A percentile compares a stretch with the other conserved stretches of the same genome.
phyloP scores from a whole-genome alignment of 2,888 invertebrate species.

The Acronicta aceris region DNA sequence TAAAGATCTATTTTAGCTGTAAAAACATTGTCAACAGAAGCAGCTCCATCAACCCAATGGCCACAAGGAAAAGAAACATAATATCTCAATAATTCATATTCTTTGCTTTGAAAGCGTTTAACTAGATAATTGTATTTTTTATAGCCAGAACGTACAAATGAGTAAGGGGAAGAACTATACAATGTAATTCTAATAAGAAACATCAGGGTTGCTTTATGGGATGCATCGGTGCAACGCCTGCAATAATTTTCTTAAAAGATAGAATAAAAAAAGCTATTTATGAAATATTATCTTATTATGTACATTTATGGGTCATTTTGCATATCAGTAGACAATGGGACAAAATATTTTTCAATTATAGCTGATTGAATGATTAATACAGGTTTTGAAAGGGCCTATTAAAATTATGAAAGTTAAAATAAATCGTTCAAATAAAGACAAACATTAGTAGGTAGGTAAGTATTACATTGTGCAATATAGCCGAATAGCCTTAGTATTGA shows the following conservation, averaged over 20 bases:
- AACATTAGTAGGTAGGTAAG: background rate
- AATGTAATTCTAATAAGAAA: conserved; percentile 34
- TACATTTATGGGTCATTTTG: conserved; percentile 40
- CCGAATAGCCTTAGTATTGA: conserved; percentile 15
- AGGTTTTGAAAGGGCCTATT: background rate
- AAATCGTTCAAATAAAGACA: background rate
- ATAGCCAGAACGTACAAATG: background rate
- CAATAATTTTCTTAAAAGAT: conserved; percentile 38
- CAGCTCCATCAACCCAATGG: too few species aligned
- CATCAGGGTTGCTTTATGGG: conserved; percentile 25
- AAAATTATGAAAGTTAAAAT: conserved; percentile 1
- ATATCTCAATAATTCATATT: too few species aligned
- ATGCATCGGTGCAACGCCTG: conserved; percentile 35
- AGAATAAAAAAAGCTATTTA: conserved; percentile 51
- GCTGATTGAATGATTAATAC: conserved; percentile 3
- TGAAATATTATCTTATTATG: conserved; percentile 43
- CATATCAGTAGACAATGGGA: conserved; percentile 18
- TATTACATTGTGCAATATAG: conserved; percentile 4
- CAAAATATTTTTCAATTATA: conserved; percentile 5
- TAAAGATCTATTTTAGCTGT: too few species aligned
- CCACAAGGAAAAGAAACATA: too few species aligned
- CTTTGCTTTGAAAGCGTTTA: too few species aligned
- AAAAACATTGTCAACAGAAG: too few species aligned
- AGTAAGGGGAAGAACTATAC: conserved; percentile 31
- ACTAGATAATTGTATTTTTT: background rate